A percentile compares a stretch with the other conserved stretches of the same genome.
Evolutionary conservation across 2,797 vertebrate species (phyloP).

Genomic region (Rhynchonycteris naso): DNA sequence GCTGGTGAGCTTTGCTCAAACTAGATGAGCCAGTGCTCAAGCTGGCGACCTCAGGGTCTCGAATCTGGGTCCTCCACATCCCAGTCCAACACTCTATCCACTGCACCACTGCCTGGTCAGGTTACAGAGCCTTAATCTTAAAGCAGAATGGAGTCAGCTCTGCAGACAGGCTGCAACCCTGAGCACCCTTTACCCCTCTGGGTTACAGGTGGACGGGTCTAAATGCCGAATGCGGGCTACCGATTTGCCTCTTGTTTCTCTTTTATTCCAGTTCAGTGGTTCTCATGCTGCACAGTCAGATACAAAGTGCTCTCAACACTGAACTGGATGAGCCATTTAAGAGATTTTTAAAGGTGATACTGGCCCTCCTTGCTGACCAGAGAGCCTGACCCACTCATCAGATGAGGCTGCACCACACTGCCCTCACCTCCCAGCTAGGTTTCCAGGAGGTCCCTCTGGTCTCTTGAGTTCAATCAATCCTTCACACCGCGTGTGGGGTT

Average conservation of each 20-base stretch:
- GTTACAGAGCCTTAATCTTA: background rate
- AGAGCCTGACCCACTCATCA: background rate
- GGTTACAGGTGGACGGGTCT: background rate
- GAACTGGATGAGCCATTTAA: background rate
- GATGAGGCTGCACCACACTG: background rate
- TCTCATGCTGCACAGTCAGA: background rate
- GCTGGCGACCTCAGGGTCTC: no score
- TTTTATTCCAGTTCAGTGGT: background rate
- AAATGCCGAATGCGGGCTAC: accelerated
- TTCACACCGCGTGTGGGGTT: background rate
- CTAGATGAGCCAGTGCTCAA: no score
- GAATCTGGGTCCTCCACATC: no score
- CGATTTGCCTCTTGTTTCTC: background rate
- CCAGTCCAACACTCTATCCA: no score
- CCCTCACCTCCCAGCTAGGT: background rate
- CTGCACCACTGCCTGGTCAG: no score
- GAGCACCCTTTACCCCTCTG: no score
- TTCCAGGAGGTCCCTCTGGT: background rate
- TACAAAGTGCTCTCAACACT: background rate
- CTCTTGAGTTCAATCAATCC: background rate
- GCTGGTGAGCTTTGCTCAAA: no score
- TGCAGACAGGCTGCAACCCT: background rate
- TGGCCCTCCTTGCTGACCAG: background rate
- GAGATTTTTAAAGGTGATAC: background rate
- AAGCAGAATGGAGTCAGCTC: background rate